Evolutionary conservation across 2,888 invertebrate genomes (phyloP).

Genomic region (Crocallis elinguaria): DNA sequence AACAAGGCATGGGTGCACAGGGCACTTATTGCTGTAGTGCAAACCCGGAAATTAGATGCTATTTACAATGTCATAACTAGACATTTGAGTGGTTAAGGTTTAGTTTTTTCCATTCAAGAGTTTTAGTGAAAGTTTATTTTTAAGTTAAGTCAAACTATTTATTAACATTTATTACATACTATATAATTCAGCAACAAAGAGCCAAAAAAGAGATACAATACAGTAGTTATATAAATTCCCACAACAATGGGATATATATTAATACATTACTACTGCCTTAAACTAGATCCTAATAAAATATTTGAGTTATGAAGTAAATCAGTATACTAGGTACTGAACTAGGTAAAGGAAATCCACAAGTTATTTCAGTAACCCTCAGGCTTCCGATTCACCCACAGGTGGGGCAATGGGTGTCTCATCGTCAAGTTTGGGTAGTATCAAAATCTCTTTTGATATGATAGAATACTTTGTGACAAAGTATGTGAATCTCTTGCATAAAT

Average conservation of each 20-base stretch:
- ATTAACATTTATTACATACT: background rate
- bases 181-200: background rate
- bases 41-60: too few species aligned
- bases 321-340: slow-evolving; percentile 26
- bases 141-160: background rate
- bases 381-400: slow-evolving; percentile 81
- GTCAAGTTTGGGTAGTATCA: slow-evolving; percentile 98
- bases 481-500: slow-evolving; percentile 97
- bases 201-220: background rate
- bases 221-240: background rate
- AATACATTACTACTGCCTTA: background rate
- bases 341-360: slow-evolving; percentile 33
- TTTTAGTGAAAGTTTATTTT: background rate
- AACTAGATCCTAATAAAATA: slow-evolving; percentile 14
- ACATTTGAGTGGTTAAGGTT: too few species aligned
- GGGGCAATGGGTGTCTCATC: slow-evolving; percentile 87
- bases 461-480: slow-evolving; percentile 99
- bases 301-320: slow-evolving; percentile 24
- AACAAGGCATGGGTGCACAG: too few species aligned
- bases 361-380: slow-evolving; percentile 60
- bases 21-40: too few species aligned
- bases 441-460: slow-evolving; percentile 98
- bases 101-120: too few species aligned
- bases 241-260: background rate
- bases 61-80: too few species aligned